Evolutionary conservation across 2,113 vertebrate species (phyloP).

Genomic region (Neomonachus schauinslandi): DNA sequence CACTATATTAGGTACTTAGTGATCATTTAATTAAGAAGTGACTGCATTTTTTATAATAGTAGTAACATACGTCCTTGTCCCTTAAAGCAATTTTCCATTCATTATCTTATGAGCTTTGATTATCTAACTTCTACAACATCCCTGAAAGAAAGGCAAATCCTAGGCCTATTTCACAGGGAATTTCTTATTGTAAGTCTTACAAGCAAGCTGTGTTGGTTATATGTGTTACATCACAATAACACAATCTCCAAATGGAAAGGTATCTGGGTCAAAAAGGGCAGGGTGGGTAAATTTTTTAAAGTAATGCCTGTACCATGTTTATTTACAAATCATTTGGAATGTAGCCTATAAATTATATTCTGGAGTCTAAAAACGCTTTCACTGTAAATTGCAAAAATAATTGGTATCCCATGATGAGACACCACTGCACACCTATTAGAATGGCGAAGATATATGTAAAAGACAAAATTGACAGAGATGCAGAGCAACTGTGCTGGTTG

Average conservation of each 20-base stretch:
- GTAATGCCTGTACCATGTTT: not conserved
- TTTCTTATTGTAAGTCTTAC: not conserved
- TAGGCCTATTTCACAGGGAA: not conserved
- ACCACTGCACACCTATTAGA: not conserved
- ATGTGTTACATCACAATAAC: not conserved
- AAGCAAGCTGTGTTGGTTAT: not conserved
- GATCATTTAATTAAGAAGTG: not conserved
- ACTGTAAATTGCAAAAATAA: not conserved
- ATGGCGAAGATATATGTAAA: not conserved
- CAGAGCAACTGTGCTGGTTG: not conserved
- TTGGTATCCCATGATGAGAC: not conserved
- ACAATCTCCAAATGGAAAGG: not conserved
- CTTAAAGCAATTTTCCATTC: not conserved
- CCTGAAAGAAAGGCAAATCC: not conserved
- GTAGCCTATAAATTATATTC: not conserved
- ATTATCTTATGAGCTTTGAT: not conserved
- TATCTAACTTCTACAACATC: not conserved
- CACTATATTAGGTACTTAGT: not conserved
- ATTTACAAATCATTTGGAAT: not conserved
- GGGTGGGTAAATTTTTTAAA: not conserved
- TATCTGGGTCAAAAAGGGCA: not conserved
- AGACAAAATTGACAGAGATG: not conserved
- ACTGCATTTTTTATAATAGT: not conserved
- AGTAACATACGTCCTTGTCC: not conserved
- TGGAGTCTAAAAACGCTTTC: not conserved